Evolutionary conservation across 2,888 invertebrate genomes (phyloP), one percentile per base, ranked within the genome.

Genomic region (Electrophaes corylata): DNA sequence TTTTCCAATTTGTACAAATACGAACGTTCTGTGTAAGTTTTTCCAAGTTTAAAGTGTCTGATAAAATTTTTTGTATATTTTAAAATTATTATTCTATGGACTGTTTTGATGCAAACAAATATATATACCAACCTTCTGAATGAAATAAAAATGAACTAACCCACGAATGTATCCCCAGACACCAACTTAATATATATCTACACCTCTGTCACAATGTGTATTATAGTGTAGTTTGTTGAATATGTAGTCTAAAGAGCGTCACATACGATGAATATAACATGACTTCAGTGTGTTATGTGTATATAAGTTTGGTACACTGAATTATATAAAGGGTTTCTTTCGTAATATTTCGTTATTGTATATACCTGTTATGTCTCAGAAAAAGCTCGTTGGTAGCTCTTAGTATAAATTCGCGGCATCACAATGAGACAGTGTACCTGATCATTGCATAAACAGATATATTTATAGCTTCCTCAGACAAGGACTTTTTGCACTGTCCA

Each of bases 361-460:
- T 14, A 6, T 5, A 6, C 14, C 35, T n/a, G 6, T 52, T 20
- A 33, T 52, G 14, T n/a, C n/a, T 45, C 39, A 33, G 16, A 45
- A 31, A 29, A 56, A 56, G 49, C 43, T 35, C 41, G 19, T 20
- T 33, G 51, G 18, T 37, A 37, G 45, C 26, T 53, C 45, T 53
- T 58, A 49, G 50, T 50, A 59, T 59, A 59, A 54, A 59, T 50
- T 55, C 46, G 31, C 45, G 23, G 54, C 41, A 59, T 55, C 37
- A 59, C 46, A 59, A 55, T 55, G 50, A 59, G 59, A 55, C 54
- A 44, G 57, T 31, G 29, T 33, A 59, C 59, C 53, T 59, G 55
- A 60, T 60, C 47, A 55, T 60, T 60, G 60, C 47, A 60, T 60
- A 60, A 60, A 60, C 51, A 51, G 60, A 52, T 51, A 33, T 60